Percentiles rank a stretch among this genome's conserved stretches.
Evolutionary conservation across 2,888 invertebrate species (phyloP).

Genomic region (Isotomurus palustris): DNA sequence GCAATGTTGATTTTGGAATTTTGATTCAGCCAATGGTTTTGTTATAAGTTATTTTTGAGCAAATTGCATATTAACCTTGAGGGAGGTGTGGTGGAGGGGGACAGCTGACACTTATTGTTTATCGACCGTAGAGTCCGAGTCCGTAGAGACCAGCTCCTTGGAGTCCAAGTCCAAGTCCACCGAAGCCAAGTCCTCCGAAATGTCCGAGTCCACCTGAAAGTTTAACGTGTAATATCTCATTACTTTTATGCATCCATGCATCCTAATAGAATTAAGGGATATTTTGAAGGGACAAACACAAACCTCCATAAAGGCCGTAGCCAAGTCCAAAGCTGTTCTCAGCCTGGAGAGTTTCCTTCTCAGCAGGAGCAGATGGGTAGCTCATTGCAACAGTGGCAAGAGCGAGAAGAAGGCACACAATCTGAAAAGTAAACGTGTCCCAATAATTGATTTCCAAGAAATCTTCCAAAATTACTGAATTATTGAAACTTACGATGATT

Average conservation of each 20-base stretch:
- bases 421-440: conserved; percentile 9
- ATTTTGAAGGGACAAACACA: not conserved
- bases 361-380: conserved; percentile 27
- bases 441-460: conserved; percentile 3
- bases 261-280: too few relatives aligned
- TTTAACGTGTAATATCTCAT: not conserved
- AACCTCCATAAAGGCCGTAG: conserved; percentile 8
- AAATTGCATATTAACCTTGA: too few relatives aligned
- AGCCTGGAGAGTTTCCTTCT: conserved; percentile 37
- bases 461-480: not conserved
- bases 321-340: conserved; percentile 29
- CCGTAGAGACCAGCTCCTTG: conserved; percentile 14
- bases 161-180: not conserved
- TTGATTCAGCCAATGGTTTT: too few relatives aligned
- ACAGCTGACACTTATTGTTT: conserved; percentile 15
- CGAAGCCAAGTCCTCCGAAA: conserved; percentile 7
- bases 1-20: too few relatives aligned
- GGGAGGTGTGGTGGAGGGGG: conserved; percentile 10
- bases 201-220: conserved; percentile 15
- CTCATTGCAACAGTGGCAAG: conserved; percentile 34
- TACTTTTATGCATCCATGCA: too few relatives aligned
- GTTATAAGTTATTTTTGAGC: too few relatives aligned
- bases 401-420: conserved; percentile 34
- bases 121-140: conserved; percentile 21
- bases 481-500: conserved; percentile 30